Evolutionary conservation across 2,113 vertebrate species (phyloP).

Genomic region (Sarotherodon lohbergeri): DNA sequence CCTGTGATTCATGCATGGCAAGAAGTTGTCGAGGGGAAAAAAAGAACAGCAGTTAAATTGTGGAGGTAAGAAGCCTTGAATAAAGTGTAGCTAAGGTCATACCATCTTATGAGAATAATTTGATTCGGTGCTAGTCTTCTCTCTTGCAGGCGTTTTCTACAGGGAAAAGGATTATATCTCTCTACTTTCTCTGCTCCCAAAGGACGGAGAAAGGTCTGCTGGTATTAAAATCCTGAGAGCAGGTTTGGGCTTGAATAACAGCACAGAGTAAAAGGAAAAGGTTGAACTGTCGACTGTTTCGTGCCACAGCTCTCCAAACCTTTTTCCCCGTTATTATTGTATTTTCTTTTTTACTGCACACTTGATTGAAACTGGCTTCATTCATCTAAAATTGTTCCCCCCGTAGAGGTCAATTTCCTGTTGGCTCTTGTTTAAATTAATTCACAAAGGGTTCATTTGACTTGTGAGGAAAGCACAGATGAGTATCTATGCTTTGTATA

Average conservation of each 20-base stretch:
- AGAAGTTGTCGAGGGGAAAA: conserved; percentile 45
- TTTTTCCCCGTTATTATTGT: conserved; percentile 6
- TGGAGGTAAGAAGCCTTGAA: conserved; percentile 64
- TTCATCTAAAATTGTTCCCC: neutral
- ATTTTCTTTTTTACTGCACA: neutral
- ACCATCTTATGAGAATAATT: conserved; percentile 59
- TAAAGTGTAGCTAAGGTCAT: conserved; percentile 64
- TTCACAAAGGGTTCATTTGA: conserved; percentile 44
- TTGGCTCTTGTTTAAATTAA: conserved; percentile 41
- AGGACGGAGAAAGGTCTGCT: conserved; percentile 61
- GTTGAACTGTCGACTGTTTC: conserved; percentile 19
- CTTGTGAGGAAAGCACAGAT: conserved; percentile 39
- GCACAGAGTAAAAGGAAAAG: conserved; percentile 17
- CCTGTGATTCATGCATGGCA: conserved; percentile 72
- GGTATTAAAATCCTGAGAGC: conserved; percentile 50
- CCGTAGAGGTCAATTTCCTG: conserved; percentile 28
- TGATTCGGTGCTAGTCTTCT: conserved; percentile 44
- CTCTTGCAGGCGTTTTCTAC: conserved; percentile 48
- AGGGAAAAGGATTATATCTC: conserved; percentile 65
- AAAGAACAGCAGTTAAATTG: conserved; percentile 51
- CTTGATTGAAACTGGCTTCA: conserved; percentile 36
- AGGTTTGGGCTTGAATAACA: conserved; percentile 49
- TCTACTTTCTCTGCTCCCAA: conserved; percentile 20
- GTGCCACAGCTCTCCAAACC: neutral
- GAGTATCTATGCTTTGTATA: conserved; percentile 46